Conservation (phyloP, 2,797 vertebrate genomes). For the Masticophis lateralis region DNA sequence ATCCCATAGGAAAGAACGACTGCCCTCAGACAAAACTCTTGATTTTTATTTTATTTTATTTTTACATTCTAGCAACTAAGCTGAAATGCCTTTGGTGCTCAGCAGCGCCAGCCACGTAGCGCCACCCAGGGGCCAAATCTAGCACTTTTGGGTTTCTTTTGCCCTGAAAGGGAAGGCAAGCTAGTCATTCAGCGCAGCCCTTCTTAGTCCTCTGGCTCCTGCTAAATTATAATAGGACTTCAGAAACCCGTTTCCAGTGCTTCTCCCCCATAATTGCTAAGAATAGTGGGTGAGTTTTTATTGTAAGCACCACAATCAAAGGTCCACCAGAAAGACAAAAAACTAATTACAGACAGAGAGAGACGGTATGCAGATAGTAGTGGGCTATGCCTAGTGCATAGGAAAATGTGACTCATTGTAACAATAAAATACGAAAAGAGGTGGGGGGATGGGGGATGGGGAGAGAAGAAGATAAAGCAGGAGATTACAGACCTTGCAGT, state of each 20-base stretch:
- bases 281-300: constrained; percentile 20
- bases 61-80: constrained; percentile 46
- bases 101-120: constrained; percentile 67
- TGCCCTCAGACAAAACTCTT: constrained; percentile 22
- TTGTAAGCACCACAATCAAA: constrained; percentile 46
- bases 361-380: constrained; percentile 33
- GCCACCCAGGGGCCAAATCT: constrained; percentile 74
- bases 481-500: constrained; percentile 79
- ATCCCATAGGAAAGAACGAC: neutral
- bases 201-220: constrained; percentile 37
- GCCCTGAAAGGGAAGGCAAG: constrained; percentile 48
- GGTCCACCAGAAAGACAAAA: constrained; percentile 58
- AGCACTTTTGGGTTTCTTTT: constrained; percentile 55
- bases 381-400: constrained; percentile 63
- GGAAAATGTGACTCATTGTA: constrained; percentile 73
- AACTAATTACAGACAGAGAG: constrained; percentile 56
- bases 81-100: constrained; percentile 48
- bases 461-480: constrained; percentile 72
- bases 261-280: constrained; percentile 28
- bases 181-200: constrained; percentile 4
- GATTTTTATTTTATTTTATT: neutral
- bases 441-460: neutral
- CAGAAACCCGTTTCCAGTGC: constrained; percentile 7
- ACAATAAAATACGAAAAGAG: constrained; percentile 77
- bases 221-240: constrained; percentile 19